A percentile compares a stretch with the other conserved stretches of the same genome.
Conservation (phyloP, 2,797 vertebrate species). For the Malacoraja senta region DNA sequence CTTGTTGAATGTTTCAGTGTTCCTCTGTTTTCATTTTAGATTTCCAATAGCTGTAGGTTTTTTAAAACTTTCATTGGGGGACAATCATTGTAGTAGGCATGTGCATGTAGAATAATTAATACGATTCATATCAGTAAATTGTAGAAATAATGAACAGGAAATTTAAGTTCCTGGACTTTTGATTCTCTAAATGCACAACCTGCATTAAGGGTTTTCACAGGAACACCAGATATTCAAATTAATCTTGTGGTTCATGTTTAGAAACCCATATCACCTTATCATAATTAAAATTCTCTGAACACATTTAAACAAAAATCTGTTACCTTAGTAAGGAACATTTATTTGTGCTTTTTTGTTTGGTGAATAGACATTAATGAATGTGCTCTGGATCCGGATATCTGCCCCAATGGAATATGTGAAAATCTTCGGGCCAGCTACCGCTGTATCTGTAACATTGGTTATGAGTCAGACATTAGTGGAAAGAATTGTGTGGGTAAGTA, state of each 20-base stretch:
- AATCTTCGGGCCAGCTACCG: conserved; percentile 32
- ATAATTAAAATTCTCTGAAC: background rate
- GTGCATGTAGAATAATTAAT: background rate
- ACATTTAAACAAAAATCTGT: background rate
- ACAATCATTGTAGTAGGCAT: background rate
- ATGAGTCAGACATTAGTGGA: conserved; percentile 24
- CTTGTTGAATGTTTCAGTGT: no score
- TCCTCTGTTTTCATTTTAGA: no score
- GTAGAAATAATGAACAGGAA: background rate
- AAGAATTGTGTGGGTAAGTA: conserved; percentile 45
- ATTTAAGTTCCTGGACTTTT: background rate
- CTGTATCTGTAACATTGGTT: conserved; percentile 35
- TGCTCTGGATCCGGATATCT: conserved; percentile 33
- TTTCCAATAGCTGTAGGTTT: no score
- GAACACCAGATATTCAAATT: background rate
- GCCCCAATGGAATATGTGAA: conserved; percentile 36
- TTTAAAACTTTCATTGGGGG: no score
- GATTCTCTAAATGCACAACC: background rate
- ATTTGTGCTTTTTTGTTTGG: background rate
- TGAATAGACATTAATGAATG: conserved; percentile 38
- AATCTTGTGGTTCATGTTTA: background rate
- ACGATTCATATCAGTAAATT: background rate
- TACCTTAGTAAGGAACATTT: background rate
- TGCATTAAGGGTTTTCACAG: background rate
- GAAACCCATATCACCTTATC: background rate